Base-by-base conservation (phyloP, 37 sponge, comb jelly and placozoan species). In the Crambe crambe region DNA sequence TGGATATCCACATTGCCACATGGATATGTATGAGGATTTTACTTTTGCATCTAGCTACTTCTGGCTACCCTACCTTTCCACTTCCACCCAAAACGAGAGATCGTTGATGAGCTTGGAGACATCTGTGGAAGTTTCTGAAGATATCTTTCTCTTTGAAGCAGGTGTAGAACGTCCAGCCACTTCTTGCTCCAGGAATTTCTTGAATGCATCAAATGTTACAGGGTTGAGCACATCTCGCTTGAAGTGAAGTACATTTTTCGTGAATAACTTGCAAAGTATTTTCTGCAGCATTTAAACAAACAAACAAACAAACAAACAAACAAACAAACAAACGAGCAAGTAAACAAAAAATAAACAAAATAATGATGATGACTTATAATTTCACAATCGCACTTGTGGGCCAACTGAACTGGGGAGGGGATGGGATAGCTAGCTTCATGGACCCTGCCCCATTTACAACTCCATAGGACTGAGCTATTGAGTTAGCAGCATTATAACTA, bases 41-140 rank as follows among this genome's bases (percentile, higher is more conserved):
- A n/a, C n/a, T n/a, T n/a, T n/a, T n/a, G n/a, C n/a, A n/a, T n/a
- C n/a, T n/a, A n/a, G n/a, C n/a, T n/a, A n/a, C n/a, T n/a, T n/a
- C n/a, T n/a, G n/a, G n/a, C 62, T 37, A 8, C 10, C 74, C 51
- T 72, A 89, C 83, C 84, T 81, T 70, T 92, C 90, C 44, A 95
- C 90, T 74, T 97, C 98, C 36, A 78, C 79, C 91, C 95, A 97
- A 86, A 97, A 94, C 31, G 83, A 81, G 23, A 97, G 82, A 72
- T 97, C 98, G 57, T 78, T 87, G 57, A 78, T 69, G 0, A 97
- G 51, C 63, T 94, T 94, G 20, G 79, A 75, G 15, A 90, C 56
- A 35, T 77, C 72, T 26, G 93, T 72, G 36, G 47, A 18, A 85
- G 27, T 37, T 72, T 85, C 79, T 59, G 78, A 36, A 25, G 23